Conservation (phyloP, 2,888 invertebrate species). For the Chouioia cunea region DNA sequence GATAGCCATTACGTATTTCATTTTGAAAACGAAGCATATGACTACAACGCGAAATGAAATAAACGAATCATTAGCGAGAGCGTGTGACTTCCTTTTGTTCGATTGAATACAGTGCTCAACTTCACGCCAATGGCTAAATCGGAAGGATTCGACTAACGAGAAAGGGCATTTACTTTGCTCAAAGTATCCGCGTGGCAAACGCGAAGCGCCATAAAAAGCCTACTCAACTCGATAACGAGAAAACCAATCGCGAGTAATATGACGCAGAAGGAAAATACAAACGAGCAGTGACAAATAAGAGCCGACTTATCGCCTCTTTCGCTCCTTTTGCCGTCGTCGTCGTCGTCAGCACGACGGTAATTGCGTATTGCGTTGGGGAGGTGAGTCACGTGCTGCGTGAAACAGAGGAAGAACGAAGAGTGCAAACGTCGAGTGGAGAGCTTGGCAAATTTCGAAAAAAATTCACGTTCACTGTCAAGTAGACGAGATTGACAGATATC, state of each 20-base stretch:
- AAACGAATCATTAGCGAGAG: too few species aligned
- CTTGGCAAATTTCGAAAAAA: neutral
- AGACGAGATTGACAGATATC: slow-evolving; percentile 1
- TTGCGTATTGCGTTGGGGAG: slow-evolving; percentile 42
- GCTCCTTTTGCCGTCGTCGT: neutral
- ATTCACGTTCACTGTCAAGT: slow-evolving; percentile 10
- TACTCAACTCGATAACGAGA: neutral
- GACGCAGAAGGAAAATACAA: slow-evolving; percentile 40
- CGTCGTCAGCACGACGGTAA: slow-evolving; percentile 36
- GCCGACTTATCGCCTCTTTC: slow-evolving; percentile 17
- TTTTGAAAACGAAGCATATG: too few species aligned
- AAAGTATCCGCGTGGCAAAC: too few species aligned
- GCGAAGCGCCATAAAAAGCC: neutral
- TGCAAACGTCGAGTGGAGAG: neutral
- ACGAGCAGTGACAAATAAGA: slow-evolving; percentile 42
- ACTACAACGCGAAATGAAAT: too few species aligned
- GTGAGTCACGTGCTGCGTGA: slow-evolving; percentile 39
- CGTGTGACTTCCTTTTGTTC: too few species aligned
- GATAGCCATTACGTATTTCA: too few species aligned
- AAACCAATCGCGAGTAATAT: slow-evolving; percentile 37
- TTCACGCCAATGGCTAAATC: too few species aligned
- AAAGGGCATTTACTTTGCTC: too few species aligned
- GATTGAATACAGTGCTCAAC: too few species aligned
- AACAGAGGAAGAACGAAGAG: neutral
- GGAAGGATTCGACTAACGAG: too few species aligned